These are phyloP conservation scores for Siderastrea radians DNA, from an alignment of 92 coral and sea anemone species.

Conservation along the genomic window DNA sequence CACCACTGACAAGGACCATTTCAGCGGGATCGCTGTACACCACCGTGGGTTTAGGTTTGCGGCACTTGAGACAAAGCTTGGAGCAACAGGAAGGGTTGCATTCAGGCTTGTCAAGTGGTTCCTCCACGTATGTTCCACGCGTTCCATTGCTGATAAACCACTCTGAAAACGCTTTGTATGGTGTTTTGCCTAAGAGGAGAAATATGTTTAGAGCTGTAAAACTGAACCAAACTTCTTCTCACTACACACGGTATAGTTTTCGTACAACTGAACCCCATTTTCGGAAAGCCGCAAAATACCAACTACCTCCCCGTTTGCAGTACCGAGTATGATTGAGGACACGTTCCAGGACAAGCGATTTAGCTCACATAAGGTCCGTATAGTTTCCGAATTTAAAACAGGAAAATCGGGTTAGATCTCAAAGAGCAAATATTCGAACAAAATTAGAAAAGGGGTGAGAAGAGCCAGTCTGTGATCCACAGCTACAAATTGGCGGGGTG, in stretches of 20 bases:
- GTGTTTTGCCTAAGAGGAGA: constrained; percentile 77
- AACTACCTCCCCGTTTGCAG: background rate
- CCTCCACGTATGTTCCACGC: constrained; percentile 89
- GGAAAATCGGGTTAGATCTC: too few relatives aligned
- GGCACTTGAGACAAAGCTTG: constrained; percentile 82
- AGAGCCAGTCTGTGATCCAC: too few relatives aligned
- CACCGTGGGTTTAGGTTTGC: constrained; percentile 57
- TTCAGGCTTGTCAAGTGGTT: constrained; percentile 82
- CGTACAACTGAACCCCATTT: too few relatives aligned
- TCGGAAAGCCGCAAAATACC: background rate
- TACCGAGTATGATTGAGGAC: background rate
- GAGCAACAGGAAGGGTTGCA: constrained; percentile 98
- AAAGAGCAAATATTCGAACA: too few relatives aligned
- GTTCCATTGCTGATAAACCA: constrained; percentile 90
- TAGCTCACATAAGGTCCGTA: too few relatives aligned
- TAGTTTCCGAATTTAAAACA: too few relatives aligned
- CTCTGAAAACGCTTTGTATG: constrained; percentile 92
- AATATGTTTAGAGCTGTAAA: background rate
- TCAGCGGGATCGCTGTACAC: constrained; percentile 6
- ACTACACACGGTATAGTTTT: too few relatives aligned
- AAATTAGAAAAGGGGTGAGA: too few relatives aligned
- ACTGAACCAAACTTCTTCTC: background rate
- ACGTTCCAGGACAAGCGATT: background rate
- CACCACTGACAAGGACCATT: constrained; percentile 15
- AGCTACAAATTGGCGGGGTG: too few relatives aligned